Base-by-base conservation (phyloP, 1,140 invertebrate species). In the Eciton burchellii region DNA sequence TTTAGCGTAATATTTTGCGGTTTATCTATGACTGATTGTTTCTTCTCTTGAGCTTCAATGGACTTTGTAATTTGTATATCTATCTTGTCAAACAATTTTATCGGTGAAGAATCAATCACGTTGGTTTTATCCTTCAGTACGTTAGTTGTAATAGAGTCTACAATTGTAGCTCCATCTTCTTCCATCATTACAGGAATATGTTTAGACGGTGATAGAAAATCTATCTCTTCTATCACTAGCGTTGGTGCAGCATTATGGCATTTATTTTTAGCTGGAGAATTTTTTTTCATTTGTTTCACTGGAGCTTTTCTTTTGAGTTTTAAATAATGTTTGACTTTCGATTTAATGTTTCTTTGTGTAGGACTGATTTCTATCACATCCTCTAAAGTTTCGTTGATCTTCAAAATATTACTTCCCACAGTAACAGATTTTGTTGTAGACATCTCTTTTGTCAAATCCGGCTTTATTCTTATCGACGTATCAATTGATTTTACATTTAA, bases 311-410 rank as follows among this genome's bases (percentile, higher is more conserved):
- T 82, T 9, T 73, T 87, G 0, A 73, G 4, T 62, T 57, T 82
- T 11, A 77, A 54, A 65, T 16, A 26, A 4, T 52, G 24, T n/a
- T 43, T 54, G 49, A 47, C 16, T 26, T 73, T 21, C 41, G 70
- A 56, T n/a, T 47, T 43, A 19, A 72, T 19, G 12, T 73, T 57
- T 16, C 0, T 54, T 35, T 11, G 45, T n/a, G 81, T 76, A 62
- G 86, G 85, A 68, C 85, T 87, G 21, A n/a, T 29, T 47, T 87
- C 29, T 63, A 84, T 73, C 21, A 87, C 26, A 26, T 88, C 86
- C 1, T 88, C 84, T 14, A 12, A 29, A 52, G 24, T 72, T 43
- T 66, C 52, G 54, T 47, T 52, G 11, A 19, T 35, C 0, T 45
- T 56, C 56, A 9, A 21, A 43, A 26, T 0, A 35, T 19, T 0